These are phyloP conservation scores for Sepioteuthis lessoniana DNA, from an alignment of 2,888 invertebrate species.

Conservation along the genomic window DNA sequence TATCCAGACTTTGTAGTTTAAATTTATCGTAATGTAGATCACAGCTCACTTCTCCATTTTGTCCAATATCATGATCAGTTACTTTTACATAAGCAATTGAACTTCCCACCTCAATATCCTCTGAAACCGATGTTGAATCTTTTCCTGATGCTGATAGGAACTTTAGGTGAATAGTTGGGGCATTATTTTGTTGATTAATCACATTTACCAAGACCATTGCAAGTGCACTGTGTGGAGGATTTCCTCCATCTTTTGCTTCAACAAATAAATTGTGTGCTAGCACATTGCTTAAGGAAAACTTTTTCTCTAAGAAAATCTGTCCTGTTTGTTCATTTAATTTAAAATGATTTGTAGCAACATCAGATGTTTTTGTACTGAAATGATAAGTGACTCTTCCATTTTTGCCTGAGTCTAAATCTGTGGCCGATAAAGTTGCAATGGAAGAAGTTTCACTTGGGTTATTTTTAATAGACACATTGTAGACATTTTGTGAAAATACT, in stretches of 20 bases:
- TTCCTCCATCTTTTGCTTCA: neutral
- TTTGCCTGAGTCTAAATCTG: conserved; percentile 13
- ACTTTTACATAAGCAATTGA: neutral
- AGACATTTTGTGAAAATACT: neutral
- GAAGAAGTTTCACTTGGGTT: neutral
- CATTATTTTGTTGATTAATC: neutral
- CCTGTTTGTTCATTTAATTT: neutral
- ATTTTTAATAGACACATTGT: neutral
- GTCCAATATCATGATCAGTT: conserved; percentile 1
- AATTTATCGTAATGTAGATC: too few species aligned
- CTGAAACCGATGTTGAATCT: neutral
- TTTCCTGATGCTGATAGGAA: neutral
- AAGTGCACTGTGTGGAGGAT: neutral
- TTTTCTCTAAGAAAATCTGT: neutral
- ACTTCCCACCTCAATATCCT: neutral
- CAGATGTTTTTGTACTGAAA: neutral
- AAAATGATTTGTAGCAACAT: neutral
- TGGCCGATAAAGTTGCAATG: neutral
- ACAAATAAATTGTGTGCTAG: neutral
- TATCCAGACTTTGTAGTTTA: too few species aligned
- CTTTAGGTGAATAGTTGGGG: neutral
- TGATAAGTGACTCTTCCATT: conserved; percentile 14
- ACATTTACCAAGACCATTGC: neutral
- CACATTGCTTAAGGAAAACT: neutral
- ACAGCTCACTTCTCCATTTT: neutral